Percentiles rank a stretch among this genome's conserved stretches.
These are phyloP conservation scores for Pangasius mekongensis DNA, from an alignment of 2,797 vertebrate genomes.

Conservation along the genomic window DNA sequence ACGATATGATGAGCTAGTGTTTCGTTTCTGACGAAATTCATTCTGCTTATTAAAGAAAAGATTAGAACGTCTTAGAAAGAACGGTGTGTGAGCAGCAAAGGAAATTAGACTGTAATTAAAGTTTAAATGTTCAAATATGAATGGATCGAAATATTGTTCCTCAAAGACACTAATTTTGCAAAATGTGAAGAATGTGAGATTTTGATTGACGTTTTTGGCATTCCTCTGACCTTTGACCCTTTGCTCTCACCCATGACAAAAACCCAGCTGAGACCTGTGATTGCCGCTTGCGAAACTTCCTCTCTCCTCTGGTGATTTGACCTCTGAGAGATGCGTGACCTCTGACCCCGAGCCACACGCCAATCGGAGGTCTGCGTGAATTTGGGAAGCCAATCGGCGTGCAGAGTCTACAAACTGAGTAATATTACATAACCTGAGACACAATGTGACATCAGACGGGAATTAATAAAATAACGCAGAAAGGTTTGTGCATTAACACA, in stretches of 20 bases:
- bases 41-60: not conserved
- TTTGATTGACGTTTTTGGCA: slow-evolving; percentile 28
- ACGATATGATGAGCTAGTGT: not conserved
- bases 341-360: not conserved
- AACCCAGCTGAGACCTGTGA: slow-evolving; percentile 22
- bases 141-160: not conserved
- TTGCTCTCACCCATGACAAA: slow-evolving; percentile 23
- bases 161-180: not conserved
- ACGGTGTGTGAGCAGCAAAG: not conserved
- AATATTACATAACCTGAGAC: slow-evolving; percentile 27
- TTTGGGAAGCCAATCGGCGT: not conserved
- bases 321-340: not conserved
- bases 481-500: not conserved
- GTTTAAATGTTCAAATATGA: not conserved
- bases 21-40: not conserved
- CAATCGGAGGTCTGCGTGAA: not conserved
- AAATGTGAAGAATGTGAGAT: slow-evolving; percentile 16
- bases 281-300: slow-evolving; percentile 34
- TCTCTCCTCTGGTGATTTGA: slow-evolving; percentile 20
- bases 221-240: slow-evolving; percentile 22
- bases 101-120: not conserved
- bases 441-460: slow-evolving; percentile 25
- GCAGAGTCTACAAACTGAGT: not conserved
- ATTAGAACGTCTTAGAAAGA: not conserved
- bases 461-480: slow-evolving; percentile 24